Conservation (phyloP, 1,140 invertebrate genomes). For the Orius laevigatus region DNA sequence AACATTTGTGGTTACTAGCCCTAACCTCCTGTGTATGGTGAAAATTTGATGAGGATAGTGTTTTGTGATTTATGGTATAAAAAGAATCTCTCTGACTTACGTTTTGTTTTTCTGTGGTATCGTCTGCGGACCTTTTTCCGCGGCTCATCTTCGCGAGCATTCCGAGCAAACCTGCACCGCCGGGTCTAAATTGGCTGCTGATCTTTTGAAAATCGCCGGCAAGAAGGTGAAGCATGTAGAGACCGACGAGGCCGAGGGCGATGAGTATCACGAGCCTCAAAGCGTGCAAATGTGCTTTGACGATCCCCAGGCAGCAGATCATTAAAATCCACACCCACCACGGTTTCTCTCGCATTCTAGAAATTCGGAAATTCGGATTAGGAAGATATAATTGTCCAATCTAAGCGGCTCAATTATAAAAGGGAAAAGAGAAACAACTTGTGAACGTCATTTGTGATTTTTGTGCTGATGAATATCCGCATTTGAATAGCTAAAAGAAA, state of each 20-base stretch:
- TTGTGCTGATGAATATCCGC: no score
- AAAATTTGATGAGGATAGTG: no score
- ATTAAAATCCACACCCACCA: constrained; percentile 3
- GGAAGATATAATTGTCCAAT: no score
- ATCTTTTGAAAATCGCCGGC: constrained; percentile 31
- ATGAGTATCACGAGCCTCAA: constrained; percentile 5
- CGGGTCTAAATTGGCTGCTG: constrained; percentile 15
- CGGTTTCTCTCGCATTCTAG: constrained; percentile 5
- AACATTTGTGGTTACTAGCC: no score
- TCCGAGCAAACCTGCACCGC: constrained; percentile 15
- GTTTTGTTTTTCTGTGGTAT: not conserved
- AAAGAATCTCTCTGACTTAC: no score
- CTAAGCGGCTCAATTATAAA: no score
- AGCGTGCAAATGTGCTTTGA: constrained; percentile 8
- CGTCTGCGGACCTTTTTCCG: constrained; percentile 8
- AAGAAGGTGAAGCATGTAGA: constrained; percentile 32
- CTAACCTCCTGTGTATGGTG: no score
- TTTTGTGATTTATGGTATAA: no score
- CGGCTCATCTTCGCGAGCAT: not conserved
- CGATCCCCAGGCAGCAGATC: not conserved
- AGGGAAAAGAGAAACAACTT: no score
- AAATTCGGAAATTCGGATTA: not conserved
- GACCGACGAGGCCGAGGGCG: not conserved
- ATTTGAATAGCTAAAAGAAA: no score
- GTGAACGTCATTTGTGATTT: no score